Evolutionary conservation across 1,140 invertebrate genomes (phyloP).

Genomic region (Chrysomallon squamiferum): DNA sequence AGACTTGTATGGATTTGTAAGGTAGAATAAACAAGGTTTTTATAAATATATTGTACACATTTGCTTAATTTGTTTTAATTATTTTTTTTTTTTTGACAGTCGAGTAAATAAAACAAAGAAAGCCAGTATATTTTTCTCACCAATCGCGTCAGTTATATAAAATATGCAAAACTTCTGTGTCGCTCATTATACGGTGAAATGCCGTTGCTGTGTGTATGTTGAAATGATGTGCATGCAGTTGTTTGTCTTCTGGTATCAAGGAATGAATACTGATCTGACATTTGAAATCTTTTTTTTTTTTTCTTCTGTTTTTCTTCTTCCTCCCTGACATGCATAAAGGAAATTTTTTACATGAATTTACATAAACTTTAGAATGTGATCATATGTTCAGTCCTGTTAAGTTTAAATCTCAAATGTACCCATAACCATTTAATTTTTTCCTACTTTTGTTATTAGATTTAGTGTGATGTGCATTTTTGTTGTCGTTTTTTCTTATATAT

Average conservation of each 20-base stretch:
- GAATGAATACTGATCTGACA: slow-evolving; percentile 3
- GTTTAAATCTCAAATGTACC: slow-evolving; percentile 1
- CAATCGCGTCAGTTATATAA: not conserved
- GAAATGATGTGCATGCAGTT: no score
- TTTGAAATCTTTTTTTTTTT: no score
- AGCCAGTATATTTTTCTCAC: not conserved
- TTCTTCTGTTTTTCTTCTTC: no score
- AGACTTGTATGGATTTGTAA: slow-evolving; percentile 1
- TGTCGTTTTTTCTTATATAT: slow-evolving; percentile 8
- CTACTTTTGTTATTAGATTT: slow-evolving; percentile 7
- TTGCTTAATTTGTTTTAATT: slow-evolving; percentile 1
- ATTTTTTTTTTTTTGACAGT: no score
- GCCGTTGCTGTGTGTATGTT: not conserved
- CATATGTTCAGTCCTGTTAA: slow-evolving; percentile 3
- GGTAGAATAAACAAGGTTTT: slow-evolving; percentile 10
- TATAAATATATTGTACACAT: slow-evolving; percentile 9
- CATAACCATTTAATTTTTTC: slow-evolving; percentile 3
- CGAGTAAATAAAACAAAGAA: no score
- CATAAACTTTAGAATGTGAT: not conserved
- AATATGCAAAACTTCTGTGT: not conserved
- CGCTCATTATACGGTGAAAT: not conserved
- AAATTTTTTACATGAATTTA: not conserved
- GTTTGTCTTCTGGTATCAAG: not conserved
- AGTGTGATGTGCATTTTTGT: slow-evolving; percentile 8
- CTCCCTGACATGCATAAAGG: slow-evolving; percentile 3